These are phyloP conservation scores for Herpailurus yagouaroundi DNA, from an alignment of 2,113 vertebrate species.

Conservation along the genomic window DNA sequence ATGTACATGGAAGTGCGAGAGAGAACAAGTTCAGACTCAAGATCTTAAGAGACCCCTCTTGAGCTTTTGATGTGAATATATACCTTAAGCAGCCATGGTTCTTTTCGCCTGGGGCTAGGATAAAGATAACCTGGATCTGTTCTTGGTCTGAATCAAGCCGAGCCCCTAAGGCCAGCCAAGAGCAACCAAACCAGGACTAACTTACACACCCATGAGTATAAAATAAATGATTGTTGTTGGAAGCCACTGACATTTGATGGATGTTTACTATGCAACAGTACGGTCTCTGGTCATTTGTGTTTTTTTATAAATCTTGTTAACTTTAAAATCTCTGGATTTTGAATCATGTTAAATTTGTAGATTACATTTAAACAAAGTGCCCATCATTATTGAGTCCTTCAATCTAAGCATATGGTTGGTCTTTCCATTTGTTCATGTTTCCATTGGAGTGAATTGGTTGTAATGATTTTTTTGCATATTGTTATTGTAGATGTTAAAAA, in stretches of 20 bases:
- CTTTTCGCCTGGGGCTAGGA: neutral
- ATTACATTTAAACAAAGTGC: neutral
- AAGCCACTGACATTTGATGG: neutral
- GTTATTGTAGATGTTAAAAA: neutral
- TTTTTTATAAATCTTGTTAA: neutral
- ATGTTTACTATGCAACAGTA: neutral
- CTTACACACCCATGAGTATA: neutral
- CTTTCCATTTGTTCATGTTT: neutral
- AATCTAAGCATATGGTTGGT: neutral
- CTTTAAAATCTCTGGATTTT: neutral
- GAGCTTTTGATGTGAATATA: neutral
- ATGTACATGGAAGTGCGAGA: neutral
- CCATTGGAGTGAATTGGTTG: neutral
- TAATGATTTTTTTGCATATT: neutral
- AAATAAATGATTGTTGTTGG: neutral
- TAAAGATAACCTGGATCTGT: neutral
- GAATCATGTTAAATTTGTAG: neutral
- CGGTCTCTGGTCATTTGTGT: neutral
- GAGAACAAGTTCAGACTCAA: neutral
- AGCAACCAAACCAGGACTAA: neutral
- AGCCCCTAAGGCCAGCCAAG: neutral
- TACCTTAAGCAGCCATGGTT: neutral
- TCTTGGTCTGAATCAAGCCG: neutral
- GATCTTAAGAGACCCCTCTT: neutral
- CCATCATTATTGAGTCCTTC: neutral